phyloP scores from a whole-genome alignment of 2,113 vertebrate species.

The Limnothrissa miodon region DNA sequence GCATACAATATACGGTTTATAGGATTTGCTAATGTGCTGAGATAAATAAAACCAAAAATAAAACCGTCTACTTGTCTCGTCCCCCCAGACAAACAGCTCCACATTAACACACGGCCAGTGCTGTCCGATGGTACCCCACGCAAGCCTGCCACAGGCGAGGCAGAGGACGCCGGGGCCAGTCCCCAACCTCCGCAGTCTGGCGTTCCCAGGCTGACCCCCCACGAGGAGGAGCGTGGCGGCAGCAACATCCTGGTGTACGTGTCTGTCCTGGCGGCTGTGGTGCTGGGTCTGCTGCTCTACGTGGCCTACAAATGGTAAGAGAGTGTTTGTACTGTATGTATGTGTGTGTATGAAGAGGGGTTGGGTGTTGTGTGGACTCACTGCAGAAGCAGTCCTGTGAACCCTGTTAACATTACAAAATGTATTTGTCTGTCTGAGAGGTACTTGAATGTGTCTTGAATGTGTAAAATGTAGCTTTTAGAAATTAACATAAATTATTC shows the following conservation, averaged over 20 bases:
- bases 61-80: background rate
- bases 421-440: no score
- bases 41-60: no score
- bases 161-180: slow-evolving; percentile 24
- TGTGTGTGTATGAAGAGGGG: no score
- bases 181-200: slow-evolving; percentile 45
- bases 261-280: slow-evolving; percentile 82
- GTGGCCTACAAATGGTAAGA: slow-evolving; percentile 91
- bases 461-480: background rate
- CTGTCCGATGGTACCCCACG: slow-evolving; percentile 51
- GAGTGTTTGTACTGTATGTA: background rate
- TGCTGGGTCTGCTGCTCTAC: slow-evolving; percentile 83
- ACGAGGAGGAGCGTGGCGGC: slow-evolving; percentile 63
- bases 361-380: background rate
- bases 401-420: no score
- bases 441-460: background rate
- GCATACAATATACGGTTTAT: no score
- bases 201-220: slow-evolving; percentile 57
- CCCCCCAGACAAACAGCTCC: slow-evolving; percentile 66
- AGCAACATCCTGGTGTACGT: slow-evolving; percentile 83
- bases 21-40: no score
- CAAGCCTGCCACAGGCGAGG: slow-evolving; percentile 22
- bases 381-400: background rate
- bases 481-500: no score
- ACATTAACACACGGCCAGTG: slow-evolving; percentile 65